Evolutionary conservation across 1,140 invertebrate genomes (phyloP).

Genomic region (Drosophila miranda): DNA sequence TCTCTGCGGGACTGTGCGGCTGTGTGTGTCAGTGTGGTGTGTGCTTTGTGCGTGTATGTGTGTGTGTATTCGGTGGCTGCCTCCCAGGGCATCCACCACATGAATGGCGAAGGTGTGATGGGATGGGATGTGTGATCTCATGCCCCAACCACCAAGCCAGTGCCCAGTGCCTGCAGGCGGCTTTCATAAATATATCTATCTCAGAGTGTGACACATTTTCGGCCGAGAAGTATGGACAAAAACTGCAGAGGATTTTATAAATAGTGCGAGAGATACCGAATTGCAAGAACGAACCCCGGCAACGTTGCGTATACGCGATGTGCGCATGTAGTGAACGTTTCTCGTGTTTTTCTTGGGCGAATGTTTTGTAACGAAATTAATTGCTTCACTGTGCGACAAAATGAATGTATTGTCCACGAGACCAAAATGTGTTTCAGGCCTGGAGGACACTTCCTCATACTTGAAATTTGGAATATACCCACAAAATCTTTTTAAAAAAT

Average conservation of each 20-base stretch:
- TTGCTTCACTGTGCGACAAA: background rate
- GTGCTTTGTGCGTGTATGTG: slow-evolving; percentile 25
- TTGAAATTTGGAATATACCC: no score
- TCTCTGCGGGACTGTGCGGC: slow-evolving; percentile 9
- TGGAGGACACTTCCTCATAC: no score
- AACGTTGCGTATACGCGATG: slow-evolving; percentile 43
- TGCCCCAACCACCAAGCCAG: slow-evolving; percentile 26
- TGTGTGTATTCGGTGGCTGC: slow-evolving; percentile 29
- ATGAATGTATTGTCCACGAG: no score
- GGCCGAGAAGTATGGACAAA: slow-evolving; percentile 10
- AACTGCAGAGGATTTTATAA: slow-evolving; percentile 28
- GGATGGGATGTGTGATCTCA: slow-evolving; percentile 2
- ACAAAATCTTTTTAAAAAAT: no score
- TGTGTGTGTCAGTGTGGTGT: slow-evolving; percentile 26
- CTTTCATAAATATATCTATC: slow-evolving; percentile 21
- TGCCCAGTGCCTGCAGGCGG: slow-evolving; percentile 54
- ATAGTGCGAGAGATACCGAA: slow-evolving; percentile 30
- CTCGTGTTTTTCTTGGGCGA: slow-evolving; percentile 1
- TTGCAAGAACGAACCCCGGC: background rate
- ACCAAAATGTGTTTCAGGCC: no score
- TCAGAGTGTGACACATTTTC: slow-evolving; percentile 43
- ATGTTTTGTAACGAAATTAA: background rate
- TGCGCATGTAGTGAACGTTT: background rate
- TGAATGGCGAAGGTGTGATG: slow-evolving; percentile 11
- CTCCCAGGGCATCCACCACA: slow-evolving; percentile 44